Conservation (phyloP, 2,113 vertebrate species). For the Tachysurus vachellii region DNA sequence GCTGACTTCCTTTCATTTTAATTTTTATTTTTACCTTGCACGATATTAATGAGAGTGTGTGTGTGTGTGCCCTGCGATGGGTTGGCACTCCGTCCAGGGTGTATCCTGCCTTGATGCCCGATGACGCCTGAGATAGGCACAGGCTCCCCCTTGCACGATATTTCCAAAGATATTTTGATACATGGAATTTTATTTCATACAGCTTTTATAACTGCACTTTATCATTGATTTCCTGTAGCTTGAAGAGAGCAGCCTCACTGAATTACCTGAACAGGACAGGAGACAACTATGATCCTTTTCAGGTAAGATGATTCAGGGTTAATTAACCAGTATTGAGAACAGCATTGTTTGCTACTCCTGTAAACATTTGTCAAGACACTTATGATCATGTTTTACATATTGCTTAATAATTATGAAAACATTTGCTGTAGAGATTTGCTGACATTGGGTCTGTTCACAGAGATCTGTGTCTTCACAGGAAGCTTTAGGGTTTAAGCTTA, state of each 20-base stretch:
- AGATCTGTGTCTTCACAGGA: neutral
- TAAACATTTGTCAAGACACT: neutral
- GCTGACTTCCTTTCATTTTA: neutral
- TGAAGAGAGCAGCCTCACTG: constrained; percentile 83
- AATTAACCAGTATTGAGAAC: neutral
- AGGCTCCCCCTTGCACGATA: neutral
- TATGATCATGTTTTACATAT: neutral
- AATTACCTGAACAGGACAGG: constrained; percentile 79
- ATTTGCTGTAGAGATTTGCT: neutral
- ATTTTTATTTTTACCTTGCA: neutral
- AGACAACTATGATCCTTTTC: constrained; percentile 65
- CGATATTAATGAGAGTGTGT: too few relatives aligned
- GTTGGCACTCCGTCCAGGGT: too few relatives aligned
- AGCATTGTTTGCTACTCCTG: neutral
- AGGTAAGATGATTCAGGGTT: constrained; percentile 67
- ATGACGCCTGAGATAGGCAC: too few relatives aligned
- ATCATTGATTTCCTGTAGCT: constrained; percentile 61
- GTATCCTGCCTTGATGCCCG: too few relatives aligned
- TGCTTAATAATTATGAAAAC: neutral
- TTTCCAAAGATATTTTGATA: neutral
- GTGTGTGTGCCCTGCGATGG: too few relatives aligned
- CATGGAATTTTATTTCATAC: neutral
- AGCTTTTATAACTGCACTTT: neutral
- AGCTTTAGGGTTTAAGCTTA: neutral
- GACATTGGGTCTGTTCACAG: neutral